A percentile compares a stretch with the other conserved stretches of the same genome.
These are phyloP conservation scores for Zoanthus solanderi DNA, from an alignment of 92 coral and sea anemone species.

Conservation along the genomic window DNA sequence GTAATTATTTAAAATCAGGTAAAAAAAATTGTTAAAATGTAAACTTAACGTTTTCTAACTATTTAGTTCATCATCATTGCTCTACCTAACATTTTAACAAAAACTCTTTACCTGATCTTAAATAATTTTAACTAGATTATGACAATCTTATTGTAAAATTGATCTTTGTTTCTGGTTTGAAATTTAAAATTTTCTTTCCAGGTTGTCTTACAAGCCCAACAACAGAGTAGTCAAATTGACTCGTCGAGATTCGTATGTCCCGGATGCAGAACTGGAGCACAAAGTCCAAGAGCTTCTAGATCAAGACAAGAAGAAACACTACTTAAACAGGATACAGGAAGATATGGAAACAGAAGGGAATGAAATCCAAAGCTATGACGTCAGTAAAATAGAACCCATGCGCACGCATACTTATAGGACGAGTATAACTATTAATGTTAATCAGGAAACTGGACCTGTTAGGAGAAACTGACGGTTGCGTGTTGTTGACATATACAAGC, in stretches of 20 bases:
- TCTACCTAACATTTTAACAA: too few species aligned
- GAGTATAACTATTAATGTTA: constrained; percentile 71
- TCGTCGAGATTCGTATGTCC: constrained; percentile 77
- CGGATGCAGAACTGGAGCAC: constrained; percentile 73
- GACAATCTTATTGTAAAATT: background rate
- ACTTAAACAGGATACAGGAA: constrained; percentile 51
- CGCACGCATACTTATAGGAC: constrained; percentile 77
- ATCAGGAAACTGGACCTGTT: constrained; percentile 33
- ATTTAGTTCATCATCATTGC: too few species aligned
- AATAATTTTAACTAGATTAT: too few species aligned
- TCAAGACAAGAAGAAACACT: constrained; percentile 43
- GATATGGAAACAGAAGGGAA: constrained; percentile 59
- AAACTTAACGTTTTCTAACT: too few species aligned
- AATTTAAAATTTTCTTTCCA: background rate
- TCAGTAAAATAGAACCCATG: constrained; percentile 70
- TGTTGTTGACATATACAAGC: background rate
- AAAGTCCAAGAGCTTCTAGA: constrained; percentile 69
- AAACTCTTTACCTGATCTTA: too few species aligned
- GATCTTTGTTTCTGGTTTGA: background rate
- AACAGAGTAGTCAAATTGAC: constrained; percentile 63
- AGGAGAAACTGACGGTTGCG: constrained; percentile 8
- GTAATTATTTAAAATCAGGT: too few species aligned
- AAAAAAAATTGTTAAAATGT: too few species aligned
- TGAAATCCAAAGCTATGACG: constrained; percentile 47
- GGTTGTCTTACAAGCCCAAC: constrained; percentile 64